Evolutionary conservation across 2,888 invertebrate genomes (phyloP).

Genomic region (Vandiemenella viatica): DNA sequence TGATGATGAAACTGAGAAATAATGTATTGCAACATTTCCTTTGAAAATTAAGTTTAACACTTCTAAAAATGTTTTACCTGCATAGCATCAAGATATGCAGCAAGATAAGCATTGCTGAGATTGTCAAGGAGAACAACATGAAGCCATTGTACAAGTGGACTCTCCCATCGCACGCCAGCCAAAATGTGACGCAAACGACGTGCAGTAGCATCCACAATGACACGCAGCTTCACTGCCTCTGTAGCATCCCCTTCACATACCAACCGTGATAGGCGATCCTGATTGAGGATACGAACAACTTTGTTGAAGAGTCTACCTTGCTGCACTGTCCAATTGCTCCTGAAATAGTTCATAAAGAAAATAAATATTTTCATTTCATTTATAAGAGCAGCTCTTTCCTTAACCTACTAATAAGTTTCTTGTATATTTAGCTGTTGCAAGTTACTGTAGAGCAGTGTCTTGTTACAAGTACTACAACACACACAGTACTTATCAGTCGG

Average conservation of each 20-base stretch:
- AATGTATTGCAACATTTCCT: too few relatives aligned
- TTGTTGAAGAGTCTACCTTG: conserved; percentile 51
- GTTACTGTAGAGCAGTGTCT: too few relatives aligned
- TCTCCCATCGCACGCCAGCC: conserved; percentile 56
- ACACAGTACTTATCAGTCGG: too few relatives aligned
- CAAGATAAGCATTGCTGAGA: conserved; percentile 47
- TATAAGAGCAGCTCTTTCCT: too few relatives aligned
- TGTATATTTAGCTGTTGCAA: too few relatives aligned
- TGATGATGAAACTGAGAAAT: too few relatives aligned
- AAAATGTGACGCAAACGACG: conserved; percentile 49
- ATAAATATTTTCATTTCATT: background rate
- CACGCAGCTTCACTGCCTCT: conserved; percentile 52
- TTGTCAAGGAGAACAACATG: conserved; percentile 54
- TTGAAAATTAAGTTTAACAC: conserved; percentile 4
- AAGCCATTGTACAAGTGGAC: conserved; percentile 58
- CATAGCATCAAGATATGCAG: conserved; percentile 60
- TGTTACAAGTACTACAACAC: too few relatives aligned
- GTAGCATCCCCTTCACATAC: conserved; percentile 40
- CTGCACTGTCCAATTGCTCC: conserved; percentile 45
- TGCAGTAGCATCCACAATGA: conserved; percentile 54
- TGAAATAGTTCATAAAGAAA: conserved; percentile 21
- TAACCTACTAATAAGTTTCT: too few relatives aligned
- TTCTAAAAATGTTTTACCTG: conserved; percentile 44
- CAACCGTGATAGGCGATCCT: conserved; percentile 47
- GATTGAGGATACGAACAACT: conserved; percentile 46